Conservation (phyloP, 2,113 vertebrate species). For the Poeciliopsis occidentalis region DNA sequence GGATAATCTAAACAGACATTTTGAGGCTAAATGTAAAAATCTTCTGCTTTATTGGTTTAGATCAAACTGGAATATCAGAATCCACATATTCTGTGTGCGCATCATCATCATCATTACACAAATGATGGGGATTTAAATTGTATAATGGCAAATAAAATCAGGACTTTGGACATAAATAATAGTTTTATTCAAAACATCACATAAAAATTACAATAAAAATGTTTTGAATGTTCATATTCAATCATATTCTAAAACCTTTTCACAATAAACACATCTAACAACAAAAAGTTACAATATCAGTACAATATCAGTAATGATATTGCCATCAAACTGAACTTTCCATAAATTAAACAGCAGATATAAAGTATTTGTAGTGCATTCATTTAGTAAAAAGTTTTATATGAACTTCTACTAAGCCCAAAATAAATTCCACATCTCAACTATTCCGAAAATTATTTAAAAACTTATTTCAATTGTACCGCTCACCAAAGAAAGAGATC, state of each 20-base stretch:
- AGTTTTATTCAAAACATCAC: neutral
- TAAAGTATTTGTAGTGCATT: slow-evolving; percentile 39
- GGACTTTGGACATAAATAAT: too few relatives aligned
- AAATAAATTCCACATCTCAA: neutral
- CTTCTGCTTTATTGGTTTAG: neutral
- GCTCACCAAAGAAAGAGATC: slow-evolving; percentile 9
- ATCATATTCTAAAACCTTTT: neutral
- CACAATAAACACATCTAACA: slow-evolving; percentile 15
- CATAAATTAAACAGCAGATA: slow-evolving; percentile 55
- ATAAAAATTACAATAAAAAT: too few relatives aligned
- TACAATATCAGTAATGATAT: too few relatives aligned
- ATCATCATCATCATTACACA: too few relatives aligned
- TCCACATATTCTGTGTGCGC: neutral
- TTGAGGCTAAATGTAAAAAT: neutral
- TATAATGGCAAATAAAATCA: too few relatives aligned
- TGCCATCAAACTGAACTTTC: slow-evolving; percentile 34
- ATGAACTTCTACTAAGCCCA: slow-evolving; percentile 1
- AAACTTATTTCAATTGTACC: slow-evolving; percentile 28
- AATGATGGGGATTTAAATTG: too few relatives aligned
- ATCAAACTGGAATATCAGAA: neutral
- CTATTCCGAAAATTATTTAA: neutral
- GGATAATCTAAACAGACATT: neutral
- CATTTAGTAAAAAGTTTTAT: slow-evolving; percentile 28
- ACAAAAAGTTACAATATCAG: too few relatives aligned
- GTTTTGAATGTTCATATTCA: too few relatives aligned